Base-by-base conservation (phyloP, 2,888 invertebrate species). In the Tenthredo scrophulariae region DNA sequence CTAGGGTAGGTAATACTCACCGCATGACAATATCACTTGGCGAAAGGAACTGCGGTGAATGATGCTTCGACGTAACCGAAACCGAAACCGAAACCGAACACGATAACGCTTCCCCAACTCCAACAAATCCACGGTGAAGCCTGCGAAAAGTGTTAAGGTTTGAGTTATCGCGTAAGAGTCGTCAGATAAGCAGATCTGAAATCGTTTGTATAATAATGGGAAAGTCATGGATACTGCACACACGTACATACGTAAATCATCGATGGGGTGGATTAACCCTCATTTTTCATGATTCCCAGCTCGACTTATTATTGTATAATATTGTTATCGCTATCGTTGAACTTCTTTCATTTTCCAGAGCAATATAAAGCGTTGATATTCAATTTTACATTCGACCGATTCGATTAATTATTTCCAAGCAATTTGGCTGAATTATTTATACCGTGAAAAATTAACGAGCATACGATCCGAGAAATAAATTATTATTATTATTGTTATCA, bases 1-100 rank as follows among this genome's bases (percentile, higher is more conserved):
- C 13, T 6, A 13, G 26, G 67, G 67, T 33, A 67, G 67, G 67
- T 33, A 67, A 33, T 67, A 77, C 77, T 77, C 33, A 77, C 77
- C 77, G 77, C 77, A 77, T 77, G 77, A 77, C 77, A 54, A 77
- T 77, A 77, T 77, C 77, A 77, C 77, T 77, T 33, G 26, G 26
- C 10, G 74, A 74, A 40, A 43, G 74, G 43, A 74, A 43, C 43
- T 43, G 37, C 26, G 18, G 9, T 74, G 37, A 1, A 37, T 70
- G 70, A 40, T 33, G 70, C 29, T 37, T 18, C 70, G 37, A 26
- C 26, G 26, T 13, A 62, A 26, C 62, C 62, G 18, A 67, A 67
- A 29, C 29, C 67, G 67, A 67, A 62, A 26, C 62, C 62, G 18
- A 67, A 67, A 29, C 29, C 67, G 67, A 67, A 74, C 40, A 40